phyloP scores from a whole-genome alignment of 1,140 invertebrate species.

The Drosophila pseudoananassae region DNA sequence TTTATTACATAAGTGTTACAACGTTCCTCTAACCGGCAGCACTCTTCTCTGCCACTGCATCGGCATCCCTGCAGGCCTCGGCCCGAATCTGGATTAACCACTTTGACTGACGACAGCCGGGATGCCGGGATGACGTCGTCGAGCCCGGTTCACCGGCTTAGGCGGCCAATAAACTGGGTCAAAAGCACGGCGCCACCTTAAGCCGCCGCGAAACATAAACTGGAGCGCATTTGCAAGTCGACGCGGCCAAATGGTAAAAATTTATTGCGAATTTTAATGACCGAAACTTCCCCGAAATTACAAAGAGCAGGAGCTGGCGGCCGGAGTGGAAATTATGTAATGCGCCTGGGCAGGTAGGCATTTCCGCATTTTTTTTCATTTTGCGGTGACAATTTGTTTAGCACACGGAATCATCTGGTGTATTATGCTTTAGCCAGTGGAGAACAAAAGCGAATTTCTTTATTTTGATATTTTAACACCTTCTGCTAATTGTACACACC shows the following conservation, averaged over 20 bases:
- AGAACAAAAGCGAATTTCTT: constrained; percentile 73
- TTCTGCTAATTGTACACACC: constrained; percentile 39
- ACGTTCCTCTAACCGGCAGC: constrained; percentile 44
- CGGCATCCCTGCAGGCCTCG: background rate
- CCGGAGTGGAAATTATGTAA: constrained; percentile 71
- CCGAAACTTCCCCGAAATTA: constrained; percentile 73
- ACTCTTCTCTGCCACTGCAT: constrained; percentile 19
- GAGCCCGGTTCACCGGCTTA: constrained; percentile 10
- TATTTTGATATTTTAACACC: constrained; percentile 68
- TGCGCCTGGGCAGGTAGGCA: constrained; percentile 47
- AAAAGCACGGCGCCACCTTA: constrained; percentile 21
- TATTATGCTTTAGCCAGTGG: constrained; percentile 52
- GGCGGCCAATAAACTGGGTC: constrained; percentile 64
- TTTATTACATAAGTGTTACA: constrained; percentile 49
- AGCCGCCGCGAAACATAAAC: constrained; percentile 38
- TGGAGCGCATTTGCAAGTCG: constrained; percentile 79
- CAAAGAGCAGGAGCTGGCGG: constrained; percentile 24
- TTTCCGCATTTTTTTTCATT: constrained; percentile 74
- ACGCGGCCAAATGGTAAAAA: constrained; percentile 62
- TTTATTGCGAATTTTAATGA: constrained; percentile 67
- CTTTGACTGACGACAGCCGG: constrained; percentile 55
- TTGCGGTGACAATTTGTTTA: constrained; percentile 43
- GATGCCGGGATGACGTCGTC: constrained; percentile 25
- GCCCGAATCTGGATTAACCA: constrained; percentile 47
- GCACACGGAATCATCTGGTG: constrained; percentile 31